Conservation (phyloP, 2,797 vertebrate species). For the Enteromius mattozi region DNA sequence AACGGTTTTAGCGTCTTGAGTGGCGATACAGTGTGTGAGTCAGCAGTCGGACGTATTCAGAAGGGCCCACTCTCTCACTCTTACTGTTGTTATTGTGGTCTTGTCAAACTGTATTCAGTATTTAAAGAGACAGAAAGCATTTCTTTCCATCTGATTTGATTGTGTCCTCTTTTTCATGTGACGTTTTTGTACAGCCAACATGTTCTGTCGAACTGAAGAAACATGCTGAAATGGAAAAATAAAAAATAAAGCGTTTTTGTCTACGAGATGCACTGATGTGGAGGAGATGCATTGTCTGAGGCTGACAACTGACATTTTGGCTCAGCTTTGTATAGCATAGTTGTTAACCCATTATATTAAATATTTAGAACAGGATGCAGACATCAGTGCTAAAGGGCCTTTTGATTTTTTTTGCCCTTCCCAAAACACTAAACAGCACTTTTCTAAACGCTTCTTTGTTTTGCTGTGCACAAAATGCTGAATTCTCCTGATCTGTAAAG, state of each 20-base stretch:
- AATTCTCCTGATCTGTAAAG: neutral
- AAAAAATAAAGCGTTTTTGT: constrained; percentile 58
- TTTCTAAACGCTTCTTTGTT: neutral
- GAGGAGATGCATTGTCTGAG: constrained; percentile 6
- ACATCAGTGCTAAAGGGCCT: neutral
- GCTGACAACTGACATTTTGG: constrained; percentile 11
- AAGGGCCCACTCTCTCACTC: constrained; percentile 48
- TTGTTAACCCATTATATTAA: constrained; percentile 18
- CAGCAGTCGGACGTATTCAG: constrained; percentile 50
- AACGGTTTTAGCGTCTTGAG: constrained; percentile 71
- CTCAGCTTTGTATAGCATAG: constrained; percentile 1
- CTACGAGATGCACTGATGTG: constrained; percentile 41
- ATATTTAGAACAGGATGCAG: constrained; percentile 6
- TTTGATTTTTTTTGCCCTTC: neutral
- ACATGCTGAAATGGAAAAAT: constrained; percentile 46
- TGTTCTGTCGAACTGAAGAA: constrained; percentile 56
- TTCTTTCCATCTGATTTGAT: constrained; percentile 53
- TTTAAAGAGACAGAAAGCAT: constrained; percentile 55
- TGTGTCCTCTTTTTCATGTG: constrained; percentile 56
- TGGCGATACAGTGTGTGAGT: constrained; percentile 53
- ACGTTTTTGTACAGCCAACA: constrained; percentile 59
- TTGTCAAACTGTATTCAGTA: constrained; percentile 58
- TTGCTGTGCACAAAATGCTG: neutral
- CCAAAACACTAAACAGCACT: neutral
- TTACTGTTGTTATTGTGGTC: constrained; percentile 55